Conservation (phyloP, 2,113 vertebrate genomes). For the Galeopterus variegatus region DNA sequence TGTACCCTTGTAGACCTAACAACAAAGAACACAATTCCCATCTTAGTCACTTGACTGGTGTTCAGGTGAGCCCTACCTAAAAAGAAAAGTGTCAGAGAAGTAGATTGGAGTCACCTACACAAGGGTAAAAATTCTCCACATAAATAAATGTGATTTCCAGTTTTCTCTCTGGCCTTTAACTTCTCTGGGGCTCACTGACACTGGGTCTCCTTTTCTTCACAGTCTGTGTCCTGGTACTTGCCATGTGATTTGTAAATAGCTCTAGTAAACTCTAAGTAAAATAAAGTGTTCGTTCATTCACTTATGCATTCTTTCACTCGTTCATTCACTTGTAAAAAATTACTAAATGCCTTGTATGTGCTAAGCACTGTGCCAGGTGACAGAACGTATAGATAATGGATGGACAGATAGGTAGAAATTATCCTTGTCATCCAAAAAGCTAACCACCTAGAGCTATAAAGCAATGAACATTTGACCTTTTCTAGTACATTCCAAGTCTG, state of each 20-base stretch:
- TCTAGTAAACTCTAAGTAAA: no score
- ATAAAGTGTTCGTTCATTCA: neutral
- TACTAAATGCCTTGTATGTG: neutral
- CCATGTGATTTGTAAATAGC: neutral
- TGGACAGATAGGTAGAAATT: neutral
- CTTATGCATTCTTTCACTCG: neutral
- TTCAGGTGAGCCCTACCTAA: neutral
- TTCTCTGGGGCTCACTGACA: neutral
- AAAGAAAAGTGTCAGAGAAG: neutral
- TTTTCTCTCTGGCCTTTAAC: neutral
- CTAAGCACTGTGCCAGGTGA: neutral
- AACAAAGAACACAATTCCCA: neutral
- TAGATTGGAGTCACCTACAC: neutral
- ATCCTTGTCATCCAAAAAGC: neutral
- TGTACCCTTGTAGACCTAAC: neutral
- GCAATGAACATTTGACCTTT: slow-evolving; percentile 16
- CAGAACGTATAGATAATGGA: neutral
- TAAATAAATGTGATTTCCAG: neutral
- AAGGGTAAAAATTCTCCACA: neutral
- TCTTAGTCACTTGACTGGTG: neutral
- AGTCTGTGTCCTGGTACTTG: neutral
- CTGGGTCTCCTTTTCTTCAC: neutral
- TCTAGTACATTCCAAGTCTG: neutral
- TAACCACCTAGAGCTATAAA: neutral
- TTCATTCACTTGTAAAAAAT: neutral